Conservation (phyloP, 2,113 vertebrate species). For the Stictonetta naevosa region DNA sequence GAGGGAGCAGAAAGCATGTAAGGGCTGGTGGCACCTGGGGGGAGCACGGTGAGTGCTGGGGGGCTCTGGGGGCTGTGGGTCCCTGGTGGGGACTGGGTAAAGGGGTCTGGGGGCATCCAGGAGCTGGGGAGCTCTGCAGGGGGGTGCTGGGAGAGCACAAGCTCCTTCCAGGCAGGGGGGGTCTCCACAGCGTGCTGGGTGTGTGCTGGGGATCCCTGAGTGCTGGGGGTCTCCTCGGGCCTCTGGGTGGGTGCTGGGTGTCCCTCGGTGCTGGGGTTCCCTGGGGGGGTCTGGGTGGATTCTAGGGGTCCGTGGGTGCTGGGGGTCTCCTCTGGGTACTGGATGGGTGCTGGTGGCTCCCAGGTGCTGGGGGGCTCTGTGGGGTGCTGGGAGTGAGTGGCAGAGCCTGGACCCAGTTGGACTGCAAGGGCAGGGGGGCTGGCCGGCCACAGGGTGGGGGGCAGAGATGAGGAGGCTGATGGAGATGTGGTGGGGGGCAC, state of each 20-base stretch:
- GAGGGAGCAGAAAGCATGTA: not conserved
- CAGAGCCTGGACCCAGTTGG: not conserved
- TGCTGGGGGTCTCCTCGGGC: no score
- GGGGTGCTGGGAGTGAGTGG: not conserved
- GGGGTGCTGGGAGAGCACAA: not conserved
- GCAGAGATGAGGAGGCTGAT: not conserved
- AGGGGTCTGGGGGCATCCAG: not conserved
- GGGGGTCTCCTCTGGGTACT: not conserved
- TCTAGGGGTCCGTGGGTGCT: no score
- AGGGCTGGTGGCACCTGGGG: not conserved
- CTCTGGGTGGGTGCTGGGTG: no score
- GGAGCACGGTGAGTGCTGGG: not conserved
- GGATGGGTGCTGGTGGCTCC: not conserved
- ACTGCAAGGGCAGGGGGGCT: not conserved
- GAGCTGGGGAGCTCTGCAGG: not conserved
- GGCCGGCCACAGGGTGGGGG: not conserved
- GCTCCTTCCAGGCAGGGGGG: not conserved
- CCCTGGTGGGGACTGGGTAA: not conserved
- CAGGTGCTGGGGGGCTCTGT: not conserved
- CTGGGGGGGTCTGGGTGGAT: no score
- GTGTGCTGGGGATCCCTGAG: no score
- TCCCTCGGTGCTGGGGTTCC: no score
- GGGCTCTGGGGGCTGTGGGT: not conserved
- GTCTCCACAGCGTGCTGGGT: no score
- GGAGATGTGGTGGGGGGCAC: not conserved